Evolutionary conservation across 2,113 vertebrate genomes (phyloP).

Genomic region (Oreochromis tanganicae): DNA sequence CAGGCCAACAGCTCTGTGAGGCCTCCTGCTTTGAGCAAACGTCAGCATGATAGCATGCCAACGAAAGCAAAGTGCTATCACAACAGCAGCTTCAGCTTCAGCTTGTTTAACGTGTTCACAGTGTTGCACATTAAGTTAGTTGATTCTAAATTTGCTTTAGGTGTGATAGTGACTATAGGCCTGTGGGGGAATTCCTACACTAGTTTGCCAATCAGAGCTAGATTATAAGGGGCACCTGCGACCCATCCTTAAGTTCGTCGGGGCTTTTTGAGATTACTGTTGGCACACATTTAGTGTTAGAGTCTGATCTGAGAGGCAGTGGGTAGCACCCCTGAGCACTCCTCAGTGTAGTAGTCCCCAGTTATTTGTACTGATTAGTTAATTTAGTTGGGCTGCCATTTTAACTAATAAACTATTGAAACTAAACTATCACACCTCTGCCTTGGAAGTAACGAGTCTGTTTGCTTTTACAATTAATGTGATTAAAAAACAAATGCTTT

Average conservation of each 20-base stretch:
- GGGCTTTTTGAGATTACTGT: background rate
- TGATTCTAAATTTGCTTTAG: background rate
- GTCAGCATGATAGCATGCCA: background rate
- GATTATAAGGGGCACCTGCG: background rate
- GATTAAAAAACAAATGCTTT: background rate
- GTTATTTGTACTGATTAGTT: background rate
- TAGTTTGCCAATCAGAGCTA: background rate
- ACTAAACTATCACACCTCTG: background rate
- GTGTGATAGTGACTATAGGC: background rate
- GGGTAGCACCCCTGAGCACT: background rate
- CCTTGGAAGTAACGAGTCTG: background rate
- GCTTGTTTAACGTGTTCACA: background rate
- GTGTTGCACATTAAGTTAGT: background rate
- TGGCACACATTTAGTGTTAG: background rate
- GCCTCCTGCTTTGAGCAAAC: background rate
- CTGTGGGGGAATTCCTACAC: background rate
- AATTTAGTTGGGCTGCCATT: background rate
- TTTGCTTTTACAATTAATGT: background rate
- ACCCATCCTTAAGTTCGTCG: background rate
- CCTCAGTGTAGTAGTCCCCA: background rate
- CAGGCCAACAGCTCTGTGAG: background rate
- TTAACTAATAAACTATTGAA: background rate
- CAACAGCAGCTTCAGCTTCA: background rate
- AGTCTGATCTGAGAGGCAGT: background rate
- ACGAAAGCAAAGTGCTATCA: background rate